Conservation (phyloP, 92 coral and sea anemone species). For the Phymanthus crucifer region DNA sequence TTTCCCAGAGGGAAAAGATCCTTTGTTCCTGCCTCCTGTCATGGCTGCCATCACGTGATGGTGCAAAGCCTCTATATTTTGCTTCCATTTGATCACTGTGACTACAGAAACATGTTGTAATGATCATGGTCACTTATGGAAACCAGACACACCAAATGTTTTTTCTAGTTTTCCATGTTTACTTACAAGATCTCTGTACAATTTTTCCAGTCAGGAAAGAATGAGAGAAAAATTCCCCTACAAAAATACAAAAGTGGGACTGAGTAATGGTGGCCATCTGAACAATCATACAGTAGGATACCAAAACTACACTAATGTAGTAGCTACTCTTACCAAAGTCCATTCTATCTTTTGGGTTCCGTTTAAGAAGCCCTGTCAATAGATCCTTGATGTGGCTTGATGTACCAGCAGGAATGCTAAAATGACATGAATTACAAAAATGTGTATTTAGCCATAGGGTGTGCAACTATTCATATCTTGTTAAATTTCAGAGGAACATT, state of each 20-base stretch:
- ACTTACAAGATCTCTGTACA: conserved; percentile 83
- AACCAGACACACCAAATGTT: no score
- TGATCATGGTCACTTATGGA: no score
- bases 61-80: no score
- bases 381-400: conserved; percentile 72
- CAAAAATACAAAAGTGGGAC: conserved; percentile 8
- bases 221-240: conserved; percentile 88
- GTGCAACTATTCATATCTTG: neutral
- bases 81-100: no score
- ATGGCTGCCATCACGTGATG: no score
- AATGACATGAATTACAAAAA: conserved; percentile 6
- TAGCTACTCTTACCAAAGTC: conserved; percentile 67
- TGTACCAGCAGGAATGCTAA: conserved; percentile 91
- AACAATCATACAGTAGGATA: no score
- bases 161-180: no score
- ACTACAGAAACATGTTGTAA: no score
- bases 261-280: neutral
- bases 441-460: neutral
- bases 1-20: no score
- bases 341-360: conserved; percentile 90
- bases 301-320: no score
- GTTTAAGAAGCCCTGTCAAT: conserved; percentile 70
- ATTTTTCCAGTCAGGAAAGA: conserved; percentile 83
- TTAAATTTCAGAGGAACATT: neutral
- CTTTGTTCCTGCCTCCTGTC: no score